Evolutionary conservation across 2,797 vertebrate genomes (phyloP).

Genomic region (Sebastes iracundus): DNA sequence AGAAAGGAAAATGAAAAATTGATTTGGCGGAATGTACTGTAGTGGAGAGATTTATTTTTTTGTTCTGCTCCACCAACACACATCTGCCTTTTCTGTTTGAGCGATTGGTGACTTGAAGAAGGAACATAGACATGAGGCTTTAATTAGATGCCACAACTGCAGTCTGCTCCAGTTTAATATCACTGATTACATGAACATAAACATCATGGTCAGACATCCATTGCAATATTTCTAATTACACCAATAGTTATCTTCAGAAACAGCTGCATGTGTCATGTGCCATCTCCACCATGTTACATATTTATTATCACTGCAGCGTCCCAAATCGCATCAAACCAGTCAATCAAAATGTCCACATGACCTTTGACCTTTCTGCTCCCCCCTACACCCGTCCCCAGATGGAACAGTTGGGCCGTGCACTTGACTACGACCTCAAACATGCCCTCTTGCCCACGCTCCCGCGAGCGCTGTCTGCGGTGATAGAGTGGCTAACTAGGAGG

Average conservation of each 20-base stretch:
- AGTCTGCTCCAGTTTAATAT: constrained; percentile 33
- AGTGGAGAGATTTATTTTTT: constrained; percentile 4
- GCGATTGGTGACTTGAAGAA: constrained; percentile 17
- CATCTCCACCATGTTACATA: neutral
- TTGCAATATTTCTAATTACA: constrained; percentile 16
- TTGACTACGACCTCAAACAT: constrained; percentile 39
- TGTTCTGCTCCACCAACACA: constrained; percentile 43
- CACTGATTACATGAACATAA: constrained; percentile 46
- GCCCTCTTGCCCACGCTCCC: constrained; percentile 26
- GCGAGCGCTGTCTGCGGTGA: constrained; percentile 54
- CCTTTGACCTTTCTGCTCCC: constrained; percentile 22
- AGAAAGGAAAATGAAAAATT: constrained; percentile 63
- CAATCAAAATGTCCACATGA: constrained; percentile 1
- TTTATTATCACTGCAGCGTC: neutral
- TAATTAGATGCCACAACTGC: constrained; percentile 52
- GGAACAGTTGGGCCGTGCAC: constrained; percentile 37
- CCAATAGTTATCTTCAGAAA: neutral
- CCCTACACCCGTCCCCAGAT: constrained; percentile 13
- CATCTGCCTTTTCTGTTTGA: constrained; percentile 51
- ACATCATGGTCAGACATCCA: constrained; percentile 33
- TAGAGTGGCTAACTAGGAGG: constrained; percentile 59
- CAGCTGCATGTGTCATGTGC: neutral
- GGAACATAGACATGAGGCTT: constrained; percentile 43
- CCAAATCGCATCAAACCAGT: constrained; percentile 5
- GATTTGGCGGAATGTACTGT: constrained; percentile 49